Evolutionary conservation across 1,140 invertebrate genomes (phyloP), one percentile per base, ranked within the genome.

Genomic region (Drosophila cardini): DNA sequence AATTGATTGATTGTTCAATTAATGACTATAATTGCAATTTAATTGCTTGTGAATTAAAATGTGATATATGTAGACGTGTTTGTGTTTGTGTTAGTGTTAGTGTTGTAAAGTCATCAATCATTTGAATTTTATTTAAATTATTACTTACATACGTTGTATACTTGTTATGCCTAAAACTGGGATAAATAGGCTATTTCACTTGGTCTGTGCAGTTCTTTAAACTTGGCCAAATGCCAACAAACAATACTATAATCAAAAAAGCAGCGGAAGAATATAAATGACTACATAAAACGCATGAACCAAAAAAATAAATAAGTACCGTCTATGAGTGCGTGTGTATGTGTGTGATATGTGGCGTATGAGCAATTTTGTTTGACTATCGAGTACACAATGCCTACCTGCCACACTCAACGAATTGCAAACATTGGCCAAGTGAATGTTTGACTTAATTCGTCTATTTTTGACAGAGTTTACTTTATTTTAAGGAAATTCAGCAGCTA

Each of bases 201-300:
- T 38, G 32, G 26, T 55, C 21, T 26, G 21, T 26, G 11, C 34
- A 13, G 30, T 67, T 60, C 58, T 65, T 72, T 64, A 69, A 52
- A 57, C 53, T 78, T 78, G 82, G 74, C 82, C 76, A 75, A 76
- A 57, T 81, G 82, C 82, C 82, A 78, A 64, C 60, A 67, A 84
- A 77, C 76, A 80, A 67, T 38, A 26, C 21, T 26, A 73, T 43
- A 65, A 84, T 68, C 77, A 80, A 73, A 48, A 78, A 67, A 46
- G n/a, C 64, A 45, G 53, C 13, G 38, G 43, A 69, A 60, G 52
- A 46, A 57, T 18, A 68, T 55, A 45, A 30, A 65, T 64, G 79
- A 63, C 56, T 75, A 72, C 48, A 65, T 48, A 36, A 40, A 21
- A 36, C 8, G 32, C n/a, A 13, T 1, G 9, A 36, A 26, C 21